phyloP scores from a whole-genome alignment of 2,113 vertebrate species.

The Orycteropus afer region DNA sequence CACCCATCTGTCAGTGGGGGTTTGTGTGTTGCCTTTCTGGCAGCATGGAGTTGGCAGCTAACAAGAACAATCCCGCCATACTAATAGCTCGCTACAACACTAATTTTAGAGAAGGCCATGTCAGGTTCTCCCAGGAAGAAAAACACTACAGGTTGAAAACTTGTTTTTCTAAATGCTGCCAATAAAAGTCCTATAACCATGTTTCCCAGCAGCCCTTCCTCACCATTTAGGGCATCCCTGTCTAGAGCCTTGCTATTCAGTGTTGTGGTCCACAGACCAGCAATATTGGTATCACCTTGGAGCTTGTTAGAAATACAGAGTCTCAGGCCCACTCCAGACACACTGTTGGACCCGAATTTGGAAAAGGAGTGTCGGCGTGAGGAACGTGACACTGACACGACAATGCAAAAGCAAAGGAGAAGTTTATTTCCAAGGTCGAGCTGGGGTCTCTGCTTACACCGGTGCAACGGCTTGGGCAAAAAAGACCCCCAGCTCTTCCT shows the following conservation, averaged over 20 bases:
- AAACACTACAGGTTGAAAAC: not conserved
- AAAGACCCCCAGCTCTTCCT: no score
- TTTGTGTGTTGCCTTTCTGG: no score
- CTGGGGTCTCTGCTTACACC: no score
- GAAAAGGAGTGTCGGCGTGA: no score
- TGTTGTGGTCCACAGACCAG: not conserved
- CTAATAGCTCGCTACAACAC: not conserved
- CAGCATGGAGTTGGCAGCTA: not conserved
- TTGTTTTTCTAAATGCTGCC: not conserved
- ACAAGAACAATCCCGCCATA: not conserved
- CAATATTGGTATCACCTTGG: not conserved
- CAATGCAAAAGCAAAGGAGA: no score
- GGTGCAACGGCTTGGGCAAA: no score
- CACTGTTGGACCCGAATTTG: no score
- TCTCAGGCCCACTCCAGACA: not conserved
- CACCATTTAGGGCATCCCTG: fast-evolving
- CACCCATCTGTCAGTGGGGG: no score
- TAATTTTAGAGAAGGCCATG: not conserved
- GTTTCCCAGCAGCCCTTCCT: not conserved
- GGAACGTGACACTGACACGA: no score
- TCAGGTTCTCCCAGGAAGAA: not conserved
- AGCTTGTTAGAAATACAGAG: not conserved
- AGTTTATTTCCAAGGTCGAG: no score
- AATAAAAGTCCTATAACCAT: not conserved
- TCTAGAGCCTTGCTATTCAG: not conserved